Percentiles rank a stretch among this genome's conserved stretches.
phyloP scores from a whole-genome alignment of 35 echinoderm and acorn worm species.

The Heliocidaris erythrogramma region DNA sequence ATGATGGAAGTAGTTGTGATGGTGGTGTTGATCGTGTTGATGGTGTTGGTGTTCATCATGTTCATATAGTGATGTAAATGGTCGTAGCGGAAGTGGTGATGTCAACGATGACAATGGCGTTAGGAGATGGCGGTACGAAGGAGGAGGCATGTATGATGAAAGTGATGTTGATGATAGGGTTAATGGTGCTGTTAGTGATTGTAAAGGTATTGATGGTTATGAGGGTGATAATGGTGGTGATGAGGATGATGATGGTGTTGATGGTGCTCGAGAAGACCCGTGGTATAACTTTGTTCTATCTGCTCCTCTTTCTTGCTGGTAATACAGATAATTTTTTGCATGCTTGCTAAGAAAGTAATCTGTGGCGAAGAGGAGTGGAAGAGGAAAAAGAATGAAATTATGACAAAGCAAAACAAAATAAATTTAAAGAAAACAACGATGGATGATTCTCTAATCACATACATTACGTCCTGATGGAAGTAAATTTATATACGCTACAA shows the following conservation, averaged over 20 bases:
- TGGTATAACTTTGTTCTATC: too few species aligned
- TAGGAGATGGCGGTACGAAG: too few species aligned
- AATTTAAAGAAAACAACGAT: background rate
- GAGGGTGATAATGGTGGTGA: background rate
- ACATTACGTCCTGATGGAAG: background rate
- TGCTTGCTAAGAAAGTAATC: too few species aligned
- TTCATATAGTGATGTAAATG: background rate
- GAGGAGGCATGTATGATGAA: background rate
- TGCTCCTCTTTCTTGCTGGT: too few species aligned
- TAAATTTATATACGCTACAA: background rate
- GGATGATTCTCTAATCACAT: background rate
- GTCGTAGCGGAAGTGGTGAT: background rate
- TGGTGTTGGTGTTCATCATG: background rate
- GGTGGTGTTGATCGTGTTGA: background rate
- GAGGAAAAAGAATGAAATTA: too few species aligned
- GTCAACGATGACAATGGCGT: too few species aligned
- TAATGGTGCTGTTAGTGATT: background rate
- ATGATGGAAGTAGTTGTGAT: background rate
- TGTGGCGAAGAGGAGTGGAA: too few species aligned
- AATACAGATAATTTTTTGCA: too few species aligned
- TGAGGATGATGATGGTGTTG: background rate
- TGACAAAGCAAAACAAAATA: too few species aligned
- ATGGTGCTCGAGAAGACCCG: too few species aligned
- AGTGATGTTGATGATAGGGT: background rate
- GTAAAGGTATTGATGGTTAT: background rate